Conservation (phyloP, 92 coral and sea anemone genomes). For the Porites evermanni region DNA sequence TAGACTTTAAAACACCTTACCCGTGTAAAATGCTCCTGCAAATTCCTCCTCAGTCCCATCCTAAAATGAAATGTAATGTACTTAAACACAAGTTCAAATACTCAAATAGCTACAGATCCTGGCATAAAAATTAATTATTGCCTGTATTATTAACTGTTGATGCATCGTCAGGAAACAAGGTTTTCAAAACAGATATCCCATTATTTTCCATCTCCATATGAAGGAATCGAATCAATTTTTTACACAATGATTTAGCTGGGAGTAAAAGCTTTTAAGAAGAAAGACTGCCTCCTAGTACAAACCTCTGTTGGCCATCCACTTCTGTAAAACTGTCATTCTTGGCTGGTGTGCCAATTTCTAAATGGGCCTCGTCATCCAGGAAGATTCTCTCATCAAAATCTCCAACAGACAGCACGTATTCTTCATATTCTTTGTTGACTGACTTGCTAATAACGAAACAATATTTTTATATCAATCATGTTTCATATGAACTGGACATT, state of each 20-base stretch:
- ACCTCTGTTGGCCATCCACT: conserved; percentile 85
- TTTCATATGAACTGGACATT: neutral
- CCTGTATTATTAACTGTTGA: too few relatives aligned
- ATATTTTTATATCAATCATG: neutral
- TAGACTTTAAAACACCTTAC: conserved; percentile 29
- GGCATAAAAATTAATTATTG: too few relatives aligned
- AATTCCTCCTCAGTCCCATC: conserved; percentile 76
- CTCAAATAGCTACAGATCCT: too few relatives aligned
- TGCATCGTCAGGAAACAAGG: too few relatives aligned
- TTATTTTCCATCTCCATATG: too few relatives aligned
- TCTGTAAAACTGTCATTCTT: conserved; percentile 80
- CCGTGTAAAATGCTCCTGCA: conserved; percentile 89
- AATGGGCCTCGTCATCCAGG: conserved; percentile 90
- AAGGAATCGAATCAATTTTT: too few relatives aligned
- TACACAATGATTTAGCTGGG: too few relatives aligned
- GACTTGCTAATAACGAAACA: conserved; percentile 59
- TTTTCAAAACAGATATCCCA: too few relatives aligned
- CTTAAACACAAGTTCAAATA: too few relatives aligned
- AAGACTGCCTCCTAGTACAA: neutral
- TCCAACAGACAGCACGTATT: conserved; percentile 96
- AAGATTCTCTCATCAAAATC: conserved; percentile 99
- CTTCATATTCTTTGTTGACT: conserved; percentile 84
- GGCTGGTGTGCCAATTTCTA: conserved; percentile 96
- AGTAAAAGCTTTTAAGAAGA: too few relatives aligned
- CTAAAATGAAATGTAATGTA: conserved; percentile 26